A percentile compares a stretch with the other conserved stretches of the same genome.
Evolutionary conservation across 2,888 invertebrate genomes (phyloP).

Genomic region (Andrena haemorrhoa): DNA sequence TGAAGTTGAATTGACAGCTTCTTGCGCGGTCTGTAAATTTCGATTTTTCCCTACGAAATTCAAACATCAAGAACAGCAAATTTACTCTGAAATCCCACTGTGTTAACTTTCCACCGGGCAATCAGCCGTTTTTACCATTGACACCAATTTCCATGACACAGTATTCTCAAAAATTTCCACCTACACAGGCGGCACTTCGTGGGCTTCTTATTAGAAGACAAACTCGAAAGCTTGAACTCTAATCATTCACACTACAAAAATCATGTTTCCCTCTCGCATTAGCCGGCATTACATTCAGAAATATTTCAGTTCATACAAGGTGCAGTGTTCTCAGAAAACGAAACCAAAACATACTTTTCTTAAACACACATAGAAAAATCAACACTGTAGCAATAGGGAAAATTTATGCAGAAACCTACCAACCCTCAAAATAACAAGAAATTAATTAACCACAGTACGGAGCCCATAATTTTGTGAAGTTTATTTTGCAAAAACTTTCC

Average conservation of each 20-base stretch:
- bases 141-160: background rate
- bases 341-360: no score
- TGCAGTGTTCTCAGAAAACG: no score
- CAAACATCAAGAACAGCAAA: constrained; percentile 28
- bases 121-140: constrained; percentile 4
- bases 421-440: no score
- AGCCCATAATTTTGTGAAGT: no score
- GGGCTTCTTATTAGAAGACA: background rate
- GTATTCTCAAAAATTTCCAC: background rate
- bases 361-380: no score
- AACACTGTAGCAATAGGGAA: no score
- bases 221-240: background rate
- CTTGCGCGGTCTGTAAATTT: background rate
- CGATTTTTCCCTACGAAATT: constrained; percentile 20
- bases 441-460: no score
- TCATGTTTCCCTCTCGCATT: no score
- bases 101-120: constrained; percentile 16
- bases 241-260: background rate
- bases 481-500: no score
- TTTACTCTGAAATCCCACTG: constrained; percentile 38
- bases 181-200: background rate
- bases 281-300: no score
- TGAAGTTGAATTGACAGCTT: background rate
- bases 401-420: no score
- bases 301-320: no score